Evolutionary conservation across 2,888 invertebrate species (phyloP).

Genomic region (Cactoblastis cactorum): DNA sequence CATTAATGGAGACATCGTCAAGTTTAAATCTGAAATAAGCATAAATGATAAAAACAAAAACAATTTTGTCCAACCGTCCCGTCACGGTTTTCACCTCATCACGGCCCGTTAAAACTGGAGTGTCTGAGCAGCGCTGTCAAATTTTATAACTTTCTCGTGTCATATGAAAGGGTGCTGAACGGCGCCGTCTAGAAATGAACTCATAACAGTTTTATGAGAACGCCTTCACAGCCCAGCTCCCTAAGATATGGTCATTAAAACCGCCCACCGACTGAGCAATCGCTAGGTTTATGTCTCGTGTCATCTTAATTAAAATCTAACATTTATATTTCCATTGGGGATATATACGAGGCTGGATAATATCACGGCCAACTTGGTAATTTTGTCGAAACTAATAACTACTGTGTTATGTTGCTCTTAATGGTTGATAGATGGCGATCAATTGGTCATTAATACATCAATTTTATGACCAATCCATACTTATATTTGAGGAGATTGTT

Average conservation of each 20-base stretch:
- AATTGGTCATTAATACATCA: too few species aligned
- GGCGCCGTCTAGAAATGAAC: constrained; percentile 61
- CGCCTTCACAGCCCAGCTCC: constrained; percentile 36
- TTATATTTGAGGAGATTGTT: too few species aligned
- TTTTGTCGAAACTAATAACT: too few species aligned
- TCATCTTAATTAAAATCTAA: constrained; percentile 69
- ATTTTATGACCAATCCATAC: too few species aligned
- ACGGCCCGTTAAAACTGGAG: background rate
- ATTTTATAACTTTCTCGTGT: constrained; percentile 21
- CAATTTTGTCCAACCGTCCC: background rate
- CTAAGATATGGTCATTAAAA: constrained; percentile 65
- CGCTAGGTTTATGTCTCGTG: constrained; percentile 52
- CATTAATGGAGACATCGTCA: too few species aligned
- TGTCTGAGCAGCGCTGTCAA: constrained; percentile 16
- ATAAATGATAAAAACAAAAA: background rate
- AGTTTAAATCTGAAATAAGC: background rate
- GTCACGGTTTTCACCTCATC: background rate
- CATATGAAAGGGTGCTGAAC: constrained; percentile 26
- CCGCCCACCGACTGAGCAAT: constrained; percentile 56
- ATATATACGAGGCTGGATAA: background rate
- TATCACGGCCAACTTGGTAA: background rate
- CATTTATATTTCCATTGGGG: constrained; percentile 32
- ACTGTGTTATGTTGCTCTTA: too few species aligned
- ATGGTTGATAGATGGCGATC: too few species aligned
- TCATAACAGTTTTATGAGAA: constrained; percentile 73